These are phyloP conservation scores for Pogonocherus hispidulus DNA, from an alignment of 2,888 invertebrate species.

Conservation along the genomic window DNA sequence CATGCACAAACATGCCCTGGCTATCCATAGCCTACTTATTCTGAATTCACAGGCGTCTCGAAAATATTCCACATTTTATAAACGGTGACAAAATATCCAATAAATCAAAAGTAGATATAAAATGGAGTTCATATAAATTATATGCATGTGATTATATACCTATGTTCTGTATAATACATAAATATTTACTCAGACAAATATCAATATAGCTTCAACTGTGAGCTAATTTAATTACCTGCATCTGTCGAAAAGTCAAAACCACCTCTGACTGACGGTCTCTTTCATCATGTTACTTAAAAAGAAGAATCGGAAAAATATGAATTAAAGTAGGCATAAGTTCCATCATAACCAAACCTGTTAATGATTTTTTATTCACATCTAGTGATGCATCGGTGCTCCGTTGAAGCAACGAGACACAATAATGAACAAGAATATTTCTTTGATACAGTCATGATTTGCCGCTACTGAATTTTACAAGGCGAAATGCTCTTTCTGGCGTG, in stretches of 20 bases:
- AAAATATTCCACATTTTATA: too few species aligned
- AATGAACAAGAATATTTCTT: slow-evolving; percentile 30
- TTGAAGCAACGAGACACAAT: slow-evolving; percentile 7
- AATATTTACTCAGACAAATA: too few species aligned
- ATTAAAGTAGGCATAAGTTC: slow-evolving; percentile 12
- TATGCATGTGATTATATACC: too few species aligned
- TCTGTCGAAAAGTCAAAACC: not conserved
- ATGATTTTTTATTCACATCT: slow-evolving; percentile 12
- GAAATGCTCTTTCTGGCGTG: not conserved
- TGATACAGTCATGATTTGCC: slow-evolving; percentile 23
- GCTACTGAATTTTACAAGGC: slow-evolving; percentile 18
- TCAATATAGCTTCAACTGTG: too few species aligned
- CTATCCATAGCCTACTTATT: too few species aligned
- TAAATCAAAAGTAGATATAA: too few species aligned
- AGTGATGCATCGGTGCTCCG: slow-evolving; percentile 16
- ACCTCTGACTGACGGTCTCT: not conserved
- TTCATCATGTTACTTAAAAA: not conserved
- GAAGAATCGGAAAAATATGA: slow-evolving; percentile 29
- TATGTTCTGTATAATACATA: too few species aligned
- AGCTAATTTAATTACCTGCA: too few species aligned
- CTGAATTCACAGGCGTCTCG: too few species aligned
- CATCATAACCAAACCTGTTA: slow-evolving; percentile 14
- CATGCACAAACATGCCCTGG: too few species aligned
- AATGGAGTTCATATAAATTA: too few species aligned
- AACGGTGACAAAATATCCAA: too few species aligned